Evolutionary conservation across 30 jellyfish, hydroid and myxozoan genomes (phyloP), one percentile per base, ranked within the genome.

Genomic region (Turritopsis rubra): DNA sequence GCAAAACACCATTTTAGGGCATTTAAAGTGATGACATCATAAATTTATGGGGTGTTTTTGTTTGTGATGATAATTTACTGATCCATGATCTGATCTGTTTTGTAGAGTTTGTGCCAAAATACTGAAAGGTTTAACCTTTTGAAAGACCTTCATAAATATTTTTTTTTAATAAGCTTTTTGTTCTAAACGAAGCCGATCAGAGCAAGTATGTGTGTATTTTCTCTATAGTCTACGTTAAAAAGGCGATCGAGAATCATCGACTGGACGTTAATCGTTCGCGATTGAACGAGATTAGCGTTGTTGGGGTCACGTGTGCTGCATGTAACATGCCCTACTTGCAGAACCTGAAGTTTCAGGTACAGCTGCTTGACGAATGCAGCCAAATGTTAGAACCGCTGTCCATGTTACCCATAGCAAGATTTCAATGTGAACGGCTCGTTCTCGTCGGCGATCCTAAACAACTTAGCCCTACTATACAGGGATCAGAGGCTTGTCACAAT

Each of bases 371-470:
- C 79, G 94, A 86, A 86, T 86, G 94, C 77, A 86, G 89, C 71
- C 94, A 86, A 53, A 86, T 86, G 85, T 54, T 77, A 29, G 94
- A 86, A 70, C 94, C 94, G 1, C 79, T 80, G 27, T 86, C 89
- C 54, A 79, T 86, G 89, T 29, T 86, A 53, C 94, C 94, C 20
- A 86, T 86, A 22, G 94, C 94, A 8, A 73, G 94, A 30, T 86
- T 86, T 70, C 65, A 68, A 16, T 86, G 94, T 21, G 89, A 86
- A 54, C 75, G 85, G 52, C 65, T 86, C 24, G 71, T 86, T 28
- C 89, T 86, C 54, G 94, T 86, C 76, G 94, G 94, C 4, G 94
- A 86, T 66, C 94, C 94, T 18, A 86, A 86, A 83, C 95, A 87
- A 65, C 79, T 87, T 18, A 87, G 95, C 71, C 95, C 95, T 8